A percentile compares a stretch with the other conserved stretches of the same genome.
These are phyloP conservation scores for Ariolimax columbianus DNA, from an alignment of 2,888 invertebrate genomes.

Conservation along the genomic window DNA sequence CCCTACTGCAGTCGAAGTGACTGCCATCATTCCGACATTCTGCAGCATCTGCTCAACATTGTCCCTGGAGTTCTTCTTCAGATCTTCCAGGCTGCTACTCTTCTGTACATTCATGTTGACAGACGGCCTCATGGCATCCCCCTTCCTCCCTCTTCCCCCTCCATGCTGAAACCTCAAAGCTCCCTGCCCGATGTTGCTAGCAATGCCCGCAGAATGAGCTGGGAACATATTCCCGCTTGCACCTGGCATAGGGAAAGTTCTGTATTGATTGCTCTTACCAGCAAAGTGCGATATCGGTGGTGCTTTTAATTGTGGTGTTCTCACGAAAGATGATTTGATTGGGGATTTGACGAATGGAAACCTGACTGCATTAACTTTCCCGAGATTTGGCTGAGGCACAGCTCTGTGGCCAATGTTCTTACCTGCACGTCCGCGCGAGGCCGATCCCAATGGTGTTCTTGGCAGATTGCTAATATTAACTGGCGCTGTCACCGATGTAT, in stretches of 20 bases:
- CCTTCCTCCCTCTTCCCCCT: not conserved
- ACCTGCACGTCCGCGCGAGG: not conserved
- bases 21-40: slow-evolving; percentile 25
- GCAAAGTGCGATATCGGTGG: not conserved
- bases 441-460: not conserved
- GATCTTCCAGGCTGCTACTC: slow-evolving; percentile 21
- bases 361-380: not conserved
- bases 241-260: not conserved
- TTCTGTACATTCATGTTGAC: not conserved
- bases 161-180: not conserved
- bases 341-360: not conserved
- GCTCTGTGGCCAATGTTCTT: not conserved
- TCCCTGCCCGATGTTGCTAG: not conserved
- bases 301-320: too few relatives aligned
- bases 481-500: not conserved
- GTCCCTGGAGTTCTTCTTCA: slow-evolving; percentile 37
- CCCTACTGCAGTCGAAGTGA: not conserved
- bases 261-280: slow-evolving; percentile 5
- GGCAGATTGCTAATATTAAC: not conserved
- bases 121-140: not conserved
- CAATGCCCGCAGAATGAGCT: not conserved
- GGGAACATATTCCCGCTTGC: not conserved
- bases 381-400: not conserved
- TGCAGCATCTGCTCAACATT: slow-evolving; percentile 44
- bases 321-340: too few relatives aligned